Conservation (phyloP, 2,113 vertebrate species). For the Poeciliopsis turrubarensis region DNA sequence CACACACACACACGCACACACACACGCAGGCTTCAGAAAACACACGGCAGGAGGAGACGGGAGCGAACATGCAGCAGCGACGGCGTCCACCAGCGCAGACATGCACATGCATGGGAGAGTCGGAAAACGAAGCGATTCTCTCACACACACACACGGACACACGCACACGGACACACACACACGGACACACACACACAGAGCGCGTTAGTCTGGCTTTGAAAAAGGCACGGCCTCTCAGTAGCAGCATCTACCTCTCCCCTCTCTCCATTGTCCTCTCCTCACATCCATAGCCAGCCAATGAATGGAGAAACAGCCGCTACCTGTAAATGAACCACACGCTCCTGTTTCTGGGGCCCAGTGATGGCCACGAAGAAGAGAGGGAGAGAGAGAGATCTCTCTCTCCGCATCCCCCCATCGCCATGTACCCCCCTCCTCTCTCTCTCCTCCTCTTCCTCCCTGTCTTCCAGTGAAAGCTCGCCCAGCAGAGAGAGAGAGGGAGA, state of each 20-base stretch:
- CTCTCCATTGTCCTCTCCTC: slow-evolving; percentile 81
- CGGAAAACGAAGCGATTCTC: slow-evolving; percentile 40
- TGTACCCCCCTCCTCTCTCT: slow-evolving; percentile 76
- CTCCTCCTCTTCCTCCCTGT: slow-evolving; percentile 53
- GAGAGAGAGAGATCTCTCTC: slow-evolving; percentile 82
- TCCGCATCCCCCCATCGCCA: slow-evolving; percentile 83
- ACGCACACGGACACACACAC: slow-evolving; percentile 27
- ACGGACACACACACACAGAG: slow-evolving; percentile 54
- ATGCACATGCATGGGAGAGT: slow-evolving; percentile 55
- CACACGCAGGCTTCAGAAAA: slow-evolving; percentile 30
- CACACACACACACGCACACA: slow-evolving; percentile 51
- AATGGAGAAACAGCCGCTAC: slow-evolving; percentile 85
- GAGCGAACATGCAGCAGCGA: slow-evolving; percentile 74
- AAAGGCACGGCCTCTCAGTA: slow-evolving; percentile 73
- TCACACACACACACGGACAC: slow-evolving; percentile 10
- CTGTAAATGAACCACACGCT: slow-evolving; percentile 98
- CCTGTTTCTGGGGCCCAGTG: slow-evolving; percentile 91
- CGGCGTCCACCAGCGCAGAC: slow-evolving; percentile 56
- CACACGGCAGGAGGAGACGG: slow-evolving; percentile 62
- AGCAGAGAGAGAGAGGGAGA: slow-evolving; percentile 60
- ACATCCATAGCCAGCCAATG: slow-evolving; percentile 83
- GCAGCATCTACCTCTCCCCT: slow-evolving; percentile 82
- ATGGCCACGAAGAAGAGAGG: slow-evolving; percentile 90
- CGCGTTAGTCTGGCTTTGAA: slow-evolving; percentile 73
- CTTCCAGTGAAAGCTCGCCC: slow-evolving; percentile 73